Base-by-base conservation (phyloP, 2,113 vertebrate genomes). In the Grammomys dolichurus region DNA sequence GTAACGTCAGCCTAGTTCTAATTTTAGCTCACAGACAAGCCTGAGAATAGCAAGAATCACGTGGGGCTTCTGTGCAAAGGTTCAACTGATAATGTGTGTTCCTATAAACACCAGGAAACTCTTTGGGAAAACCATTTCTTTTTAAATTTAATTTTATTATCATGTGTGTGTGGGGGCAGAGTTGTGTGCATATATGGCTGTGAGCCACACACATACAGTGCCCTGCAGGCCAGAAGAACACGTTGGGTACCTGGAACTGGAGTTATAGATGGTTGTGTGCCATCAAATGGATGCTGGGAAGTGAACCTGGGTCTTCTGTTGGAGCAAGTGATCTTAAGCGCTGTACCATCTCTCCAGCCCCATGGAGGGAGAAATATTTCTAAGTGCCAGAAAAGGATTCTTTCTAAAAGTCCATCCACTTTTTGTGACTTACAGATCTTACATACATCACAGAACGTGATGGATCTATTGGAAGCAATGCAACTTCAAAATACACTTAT, bases 11-110 rank as follows among this genome's bases (percentile, higher is more conserved):
- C 77, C 77, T 80, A 56, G 36, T 97, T 98, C 99, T 99, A 99
- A 99, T 99, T 99, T 99, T 99, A 99, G 98, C 93, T 93, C 51
- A 67, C 51, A 77, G 96, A 95, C 75, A 48, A 88, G 95, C 98
- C 98, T 98, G 97, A 98, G 98, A 99, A 98, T 98, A 98, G 98
- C 96, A 98, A 88, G 92, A 96, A 97, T 98, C 98, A 99, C 98
- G 97, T 98, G 98, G 97, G 91, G 13, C 96, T 93, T 36, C 97
- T 82, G 60, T 96, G 96, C 86, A 94, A 89, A 36, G 86, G 87
- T 56, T 87, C 92, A 95, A 19, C 76, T 82, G 96, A 87, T 90
- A 89, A 67, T 3, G 33, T 26, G 33, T 9, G 3, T 65, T 69
- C 0, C 43, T 24, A 31, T 28, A 8, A 31, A 70, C 26, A 40